Conservation (phyloP, 2,113 vertebrate genomes). For the Neomonachus schauinslandi region DNA sequence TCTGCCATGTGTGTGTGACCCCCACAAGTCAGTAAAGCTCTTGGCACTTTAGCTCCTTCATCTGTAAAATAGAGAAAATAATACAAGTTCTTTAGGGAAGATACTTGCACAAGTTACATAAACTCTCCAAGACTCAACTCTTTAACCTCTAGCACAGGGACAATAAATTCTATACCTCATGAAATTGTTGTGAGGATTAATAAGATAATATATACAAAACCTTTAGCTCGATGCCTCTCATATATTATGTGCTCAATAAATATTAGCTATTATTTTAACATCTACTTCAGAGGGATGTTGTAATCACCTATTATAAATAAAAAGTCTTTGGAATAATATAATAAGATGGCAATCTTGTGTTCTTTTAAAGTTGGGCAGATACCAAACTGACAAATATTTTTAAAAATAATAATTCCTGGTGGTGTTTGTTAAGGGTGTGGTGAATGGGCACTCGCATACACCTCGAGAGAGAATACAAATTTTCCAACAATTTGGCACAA, state of each 20-base stretch:
- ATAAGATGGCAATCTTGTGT: background rate
- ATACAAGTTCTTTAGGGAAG: background rate
- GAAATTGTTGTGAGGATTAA: background rate
- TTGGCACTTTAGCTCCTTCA: background rate
- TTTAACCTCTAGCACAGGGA: background rate
- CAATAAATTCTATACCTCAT: background rate
- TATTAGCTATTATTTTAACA: background rate
- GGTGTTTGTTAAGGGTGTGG: background rate
- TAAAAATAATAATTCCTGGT: background rate
- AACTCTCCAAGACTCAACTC: background rate
- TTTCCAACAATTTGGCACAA: background rate
- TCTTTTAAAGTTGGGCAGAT: background rate
- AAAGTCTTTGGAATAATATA: background rate
- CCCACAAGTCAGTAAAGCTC: background rate
- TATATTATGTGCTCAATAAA: background rate
- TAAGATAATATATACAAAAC: background rate
- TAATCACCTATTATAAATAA: background rate
- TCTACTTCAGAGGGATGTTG: background rate
- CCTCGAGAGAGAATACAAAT: background rate
- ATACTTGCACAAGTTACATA: background rate
- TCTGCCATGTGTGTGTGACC: background rate
- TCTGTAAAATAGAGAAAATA: background rate
- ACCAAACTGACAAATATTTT: background rate
- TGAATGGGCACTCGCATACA: fast-evolving
- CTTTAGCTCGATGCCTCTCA: background rate